Evolutionary conservation across 1,140 invertebrate species (phyloP), one percentile per base, ranked within the genome.

Genomic region (Zaprionus ornatus): DNA sequence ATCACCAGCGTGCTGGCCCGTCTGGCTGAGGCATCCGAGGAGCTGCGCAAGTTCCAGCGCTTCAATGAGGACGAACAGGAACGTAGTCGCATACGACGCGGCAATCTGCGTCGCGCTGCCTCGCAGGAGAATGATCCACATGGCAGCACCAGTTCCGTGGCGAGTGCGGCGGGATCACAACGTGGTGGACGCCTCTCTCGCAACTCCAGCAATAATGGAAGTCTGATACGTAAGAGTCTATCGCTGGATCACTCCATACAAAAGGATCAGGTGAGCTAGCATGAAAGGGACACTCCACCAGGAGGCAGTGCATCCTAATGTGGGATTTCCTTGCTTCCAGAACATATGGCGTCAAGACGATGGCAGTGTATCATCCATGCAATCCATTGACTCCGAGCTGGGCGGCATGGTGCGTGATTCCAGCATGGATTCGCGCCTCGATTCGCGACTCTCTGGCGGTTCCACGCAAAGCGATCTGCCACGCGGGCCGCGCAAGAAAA

Each of bases 391-490:
- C 79, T 95, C 94, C 4, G 94, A 95, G 52, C 91, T 93, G 37
- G 93, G 94, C 67, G 90, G 93, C 5, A 27, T 92, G 61, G 83
- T 92, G 21, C 77, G 91, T 4, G 94, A 94, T 73, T 92, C 91
- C 17, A 93, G 84, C 81, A 92, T 70, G 91, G 93, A 94, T 70
- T 92, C 91, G 6, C 92, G 83, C 74, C 92, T 70, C 83, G 94
- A 86, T 73, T 93, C 96, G 79, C 95, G 97, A 54, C 93, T 97
- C 57, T 98, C 97, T 0, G 96, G 95, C 50, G 96, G 96, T 19
- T 98, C 97, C 6, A 96, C 96, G 0, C 96, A 97, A 86, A 98
- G 97, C 91, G 97, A 98, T 82, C 94, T 97, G 63, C 92, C 96
- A 3, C 94, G 95, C 3, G 92, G 94, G 61, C 95, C 96, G 56